These are phyloP conservation scores for Rhynchotus rufescens DNA, from an alignment of 2,797 vertebrate species.

Conservation along the genomic window DNA sequence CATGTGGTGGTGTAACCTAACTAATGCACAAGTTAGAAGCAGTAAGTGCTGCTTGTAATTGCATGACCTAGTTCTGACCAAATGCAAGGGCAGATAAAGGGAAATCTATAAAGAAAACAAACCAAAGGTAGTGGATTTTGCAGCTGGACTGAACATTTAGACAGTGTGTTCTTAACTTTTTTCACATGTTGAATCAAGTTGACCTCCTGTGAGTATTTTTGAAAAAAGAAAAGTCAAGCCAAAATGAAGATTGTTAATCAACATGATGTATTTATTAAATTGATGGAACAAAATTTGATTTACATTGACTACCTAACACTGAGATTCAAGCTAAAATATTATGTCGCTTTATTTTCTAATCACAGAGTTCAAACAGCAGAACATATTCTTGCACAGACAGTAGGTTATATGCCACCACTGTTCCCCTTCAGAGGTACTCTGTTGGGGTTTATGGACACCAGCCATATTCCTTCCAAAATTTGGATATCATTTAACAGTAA, in stretches of 20 bases:
- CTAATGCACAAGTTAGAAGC: conserved; percentile 10
- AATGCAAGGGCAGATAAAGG: neutral
- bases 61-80: neutral
- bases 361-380: neutral
- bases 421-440: neutral
- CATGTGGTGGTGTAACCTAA: neutral
- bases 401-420: neutral
- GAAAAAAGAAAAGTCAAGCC: neutral
- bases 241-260: conserved; percentile 15
- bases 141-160: neutral
- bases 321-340: neutral
- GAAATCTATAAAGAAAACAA: neutral
- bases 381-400: neutral
- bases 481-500: neutral
- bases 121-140: conserved; percentile 16
- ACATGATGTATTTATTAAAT: neutral
- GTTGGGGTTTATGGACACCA: neutral
- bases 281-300: conserved; percentile 7
- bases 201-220: neutral
- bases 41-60: conserved; percentile 5
- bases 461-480: neutral
- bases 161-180: conserved; percentile 15
- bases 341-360: neutral
- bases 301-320: neutral
- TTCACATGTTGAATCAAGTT: conserved; percentile 6